Percentiles rank a stretch among this genome's conserved stretches.
phyloP scores from a whole-genome alignment of 2,888 invertebrate species.

The Ectobius pallidus region DNA sequence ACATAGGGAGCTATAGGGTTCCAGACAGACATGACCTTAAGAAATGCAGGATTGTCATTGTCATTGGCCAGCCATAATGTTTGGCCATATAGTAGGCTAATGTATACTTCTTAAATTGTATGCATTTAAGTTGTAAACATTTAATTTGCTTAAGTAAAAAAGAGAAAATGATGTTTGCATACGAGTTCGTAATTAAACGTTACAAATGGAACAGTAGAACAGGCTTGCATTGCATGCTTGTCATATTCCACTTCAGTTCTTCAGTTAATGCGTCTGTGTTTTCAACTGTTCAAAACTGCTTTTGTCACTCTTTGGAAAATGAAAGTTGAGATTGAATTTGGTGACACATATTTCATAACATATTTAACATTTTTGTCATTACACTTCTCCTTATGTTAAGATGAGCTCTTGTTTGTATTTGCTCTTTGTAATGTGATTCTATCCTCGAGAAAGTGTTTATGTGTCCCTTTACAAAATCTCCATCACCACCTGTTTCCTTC shows the following conservation, averaged over 20 bases:
- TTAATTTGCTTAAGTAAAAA: neutral
- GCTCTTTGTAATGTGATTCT: neutral
- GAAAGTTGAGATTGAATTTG: neutral
- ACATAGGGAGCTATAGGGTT: too few species aligned
- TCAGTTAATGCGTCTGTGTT: neutral
- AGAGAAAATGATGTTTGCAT: neutral
- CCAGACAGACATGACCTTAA: too few species aligned
- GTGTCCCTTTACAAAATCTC: neutral
- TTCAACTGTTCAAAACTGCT: neutral
- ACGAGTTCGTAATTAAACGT: neutral
- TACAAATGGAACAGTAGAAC: too few species aligned
- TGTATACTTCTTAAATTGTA: neutral
- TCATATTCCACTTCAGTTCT: neutral
- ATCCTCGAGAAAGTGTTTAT: neutral
- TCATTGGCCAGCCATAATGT: neutral
- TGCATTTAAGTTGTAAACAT: neutral
- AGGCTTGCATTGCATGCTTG: neutral
- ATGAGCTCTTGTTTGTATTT: neutral
- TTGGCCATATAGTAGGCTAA: neutral
- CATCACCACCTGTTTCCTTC: neutral
- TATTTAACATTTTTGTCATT: neutral
- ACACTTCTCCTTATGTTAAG: neutral
- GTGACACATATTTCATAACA: neutral
- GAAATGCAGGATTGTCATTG: neutral
- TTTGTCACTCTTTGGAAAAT: too few species aligned